Evolutionary conservation across 2,888 invertebrate species (phyloP).

Genomic region (Slavum lentiscoides): DNA sequence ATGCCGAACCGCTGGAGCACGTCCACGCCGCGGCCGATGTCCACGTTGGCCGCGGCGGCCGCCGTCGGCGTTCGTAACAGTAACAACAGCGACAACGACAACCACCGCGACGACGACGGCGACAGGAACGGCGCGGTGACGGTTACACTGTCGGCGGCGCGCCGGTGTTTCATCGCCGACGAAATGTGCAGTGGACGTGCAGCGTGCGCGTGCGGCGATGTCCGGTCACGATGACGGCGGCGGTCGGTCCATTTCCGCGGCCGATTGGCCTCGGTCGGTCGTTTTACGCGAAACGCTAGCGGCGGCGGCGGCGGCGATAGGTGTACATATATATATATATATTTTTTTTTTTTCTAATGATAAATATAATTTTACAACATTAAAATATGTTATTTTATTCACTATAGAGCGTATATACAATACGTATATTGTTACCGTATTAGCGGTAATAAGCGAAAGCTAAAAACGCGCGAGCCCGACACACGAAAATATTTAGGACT

Average conservation of each 20-base stretch:
- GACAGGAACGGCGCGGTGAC: not conserved
- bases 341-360: no score
- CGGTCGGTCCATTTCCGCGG: not conserved
- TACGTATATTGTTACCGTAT: no score
- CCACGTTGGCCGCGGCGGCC: slow-evolving; percentile 18
- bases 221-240: not conserved
- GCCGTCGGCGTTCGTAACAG: no score
- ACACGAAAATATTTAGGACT: not conserved
- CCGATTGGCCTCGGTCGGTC: not conserved
- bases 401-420: no score
- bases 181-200: not conserved
- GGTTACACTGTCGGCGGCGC: not conserved
- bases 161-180: not conserved
- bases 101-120: not conserved
- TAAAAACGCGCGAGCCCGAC: not conserved
- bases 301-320: no score
- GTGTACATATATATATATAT: no score
- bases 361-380: no score
- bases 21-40: slow-evolving; percentile 43
- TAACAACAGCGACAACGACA: not conserved
- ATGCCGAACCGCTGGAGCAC: slow-evolving; percentile 42
- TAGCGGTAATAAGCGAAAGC: no score
- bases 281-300: not conserved
- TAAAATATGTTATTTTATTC: no score
- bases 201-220: no score